Percentiles rank a stretch among this genome's conserved stretches.
Evolutionary conservation across 2,888 invertebrate genomes (phyloP).

Genomic region (Gisinianus flammeolus): DNA sequence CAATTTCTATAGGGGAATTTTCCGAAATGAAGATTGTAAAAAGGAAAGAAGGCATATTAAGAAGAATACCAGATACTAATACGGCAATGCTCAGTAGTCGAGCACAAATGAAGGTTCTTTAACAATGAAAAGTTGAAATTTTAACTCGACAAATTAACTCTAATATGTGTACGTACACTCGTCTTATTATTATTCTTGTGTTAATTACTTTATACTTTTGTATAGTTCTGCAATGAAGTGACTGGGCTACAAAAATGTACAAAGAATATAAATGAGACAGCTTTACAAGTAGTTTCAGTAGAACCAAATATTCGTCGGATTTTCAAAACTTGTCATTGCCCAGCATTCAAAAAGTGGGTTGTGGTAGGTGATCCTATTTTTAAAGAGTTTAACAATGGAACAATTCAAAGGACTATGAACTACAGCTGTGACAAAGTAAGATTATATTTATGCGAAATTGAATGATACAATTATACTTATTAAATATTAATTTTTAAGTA

Average conservation of each 20-base stretch:
- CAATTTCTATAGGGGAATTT: conserved; percentile 60
- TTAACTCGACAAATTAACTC: too few species aligned
- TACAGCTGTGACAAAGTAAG: conserved; percentile 64
- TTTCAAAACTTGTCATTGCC: conserved; percentile 26
- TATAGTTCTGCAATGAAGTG: conserved; percentile 37
- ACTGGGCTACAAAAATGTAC: conserved; percentile 29
- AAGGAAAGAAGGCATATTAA: conserved; percentile 59
- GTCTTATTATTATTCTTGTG: background rate
- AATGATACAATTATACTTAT: background rate
- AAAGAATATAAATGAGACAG: conserved; percentile 30
- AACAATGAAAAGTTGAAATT: background rate
- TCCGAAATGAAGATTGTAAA: conserved; percentile 58
- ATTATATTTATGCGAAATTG: too few species aligned
- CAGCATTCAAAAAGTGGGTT: conserved; percentile 33
- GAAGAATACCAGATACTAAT: conserved; percentile 46
- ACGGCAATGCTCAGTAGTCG: conserved; percentile 67
- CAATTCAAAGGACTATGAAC: conserved; percentile 58
- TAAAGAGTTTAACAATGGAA: conserved; percentile 54
- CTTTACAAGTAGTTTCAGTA: background rate
- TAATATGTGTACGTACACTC: too few species aligned
- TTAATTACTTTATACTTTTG: background rate
- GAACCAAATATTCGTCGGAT: conserved; percentile 22
- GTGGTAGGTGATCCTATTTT: conserved; percentile 5
- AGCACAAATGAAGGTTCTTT: conserved; percentile 68
- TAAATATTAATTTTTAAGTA: too few species aligned